Percentiles rank a stretch among this genome's conserved stretches.
phyloP scores from a whole-genome alignment of 2,888 invertebrate species.

The Hyles lineata region DNA sequence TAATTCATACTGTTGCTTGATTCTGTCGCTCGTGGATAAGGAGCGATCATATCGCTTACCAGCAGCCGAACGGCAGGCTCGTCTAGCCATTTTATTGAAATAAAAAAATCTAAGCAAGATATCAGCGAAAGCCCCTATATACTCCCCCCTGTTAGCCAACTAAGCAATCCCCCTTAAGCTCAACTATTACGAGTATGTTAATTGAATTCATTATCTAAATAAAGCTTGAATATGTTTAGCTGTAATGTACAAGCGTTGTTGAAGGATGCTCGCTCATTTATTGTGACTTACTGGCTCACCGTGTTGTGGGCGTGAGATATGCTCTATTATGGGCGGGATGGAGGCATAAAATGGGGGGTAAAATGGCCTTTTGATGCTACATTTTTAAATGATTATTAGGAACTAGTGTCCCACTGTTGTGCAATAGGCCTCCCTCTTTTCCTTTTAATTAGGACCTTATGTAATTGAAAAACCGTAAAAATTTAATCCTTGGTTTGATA shows the following conservation, averaged over 20 bases:
- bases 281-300: conserved; percentile 48
- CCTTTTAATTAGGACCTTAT: no score
- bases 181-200: not conserved
- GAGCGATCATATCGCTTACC: no score
- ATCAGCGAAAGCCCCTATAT: no score
- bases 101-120: no score
- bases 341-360: not conserved
- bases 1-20: no score
- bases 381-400: not conserved
- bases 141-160: not conserved
- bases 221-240: not conserved
- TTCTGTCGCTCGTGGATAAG: no score
- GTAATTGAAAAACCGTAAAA: no score
- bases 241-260: conserved; percentile 40
- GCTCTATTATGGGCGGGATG: conserved; percentile 26
- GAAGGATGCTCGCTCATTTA: conserved; percentile 56
- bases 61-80: no score
- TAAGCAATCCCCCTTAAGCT: not conserved
- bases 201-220: conserved; percentile 15
- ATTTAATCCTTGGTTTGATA: no score
- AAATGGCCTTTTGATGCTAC: not conserved
- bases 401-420: not conserved
- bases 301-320: conserved; percentile 56
- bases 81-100: no score
- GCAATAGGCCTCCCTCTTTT: no score